Base-by-base conservation (phyloP, 2,797 vertebrate genomes). In the Enoplosus armatus region DNA sequence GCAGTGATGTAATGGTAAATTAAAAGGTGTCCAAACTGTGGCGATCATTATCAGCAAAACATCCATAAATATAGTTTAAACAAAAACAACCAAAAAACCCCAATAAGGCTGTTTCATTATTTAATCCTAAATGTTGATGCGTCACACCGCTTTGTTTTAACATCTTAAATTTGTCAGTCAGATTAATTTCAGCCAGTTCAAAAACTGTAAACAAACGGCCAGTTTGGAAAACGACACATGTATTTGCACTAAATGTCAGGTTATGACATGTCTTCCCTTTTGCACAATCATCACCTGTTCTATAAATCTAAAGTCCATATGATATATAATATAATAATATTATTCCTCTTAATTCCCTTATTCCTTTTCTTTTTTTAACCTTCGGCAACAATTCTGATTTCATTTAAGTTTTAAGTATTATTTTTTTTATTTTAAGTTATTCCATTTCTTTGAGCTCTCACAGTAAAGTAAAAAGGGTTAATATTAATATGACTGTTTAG, bases 1-100 rank as follows among this genome's bases (percentile, higher is more conserved):
- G 73, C 82, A 16, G 67, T 82, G 90, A 87, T 68, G 86, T 76
- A 59, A 83, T 41, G 78, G 24, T 33, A 35, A 79, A 80, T 88
- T 61, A 86, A 86, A 87, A 82, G 70, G 68, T 54, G 76, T 72
- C 70, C 71, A 45, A 83, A 73, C 62, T 53, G 54, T 87, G 84
- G 90, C 79, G 62, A 77, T 65, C 74, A 45, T 45, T 50, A 64
- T 71, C 62, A 79, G 64, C 33, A 45, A 83, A 82, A 60, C 31
- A 39, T 54, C 6, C 59, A 16, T 0, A 18, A 69, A 68, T 56
- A 35, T 14, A 15, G 3, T 45, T 71, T 33, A 6, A 33, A 11
- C 31, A 70, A 71, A 77, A 47, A n/a, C n/a, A n/a, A n/a, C n/a
- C n/a, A n/a, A n/a, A n/a, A n/a, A n/a, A n/a, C n/a, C n/a, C n/a